These are phyloP conservation scores for Albula glossodonta DNA, from an alignment of 2,113 vertebrate species.

Conservation along the genomic window DNA sequence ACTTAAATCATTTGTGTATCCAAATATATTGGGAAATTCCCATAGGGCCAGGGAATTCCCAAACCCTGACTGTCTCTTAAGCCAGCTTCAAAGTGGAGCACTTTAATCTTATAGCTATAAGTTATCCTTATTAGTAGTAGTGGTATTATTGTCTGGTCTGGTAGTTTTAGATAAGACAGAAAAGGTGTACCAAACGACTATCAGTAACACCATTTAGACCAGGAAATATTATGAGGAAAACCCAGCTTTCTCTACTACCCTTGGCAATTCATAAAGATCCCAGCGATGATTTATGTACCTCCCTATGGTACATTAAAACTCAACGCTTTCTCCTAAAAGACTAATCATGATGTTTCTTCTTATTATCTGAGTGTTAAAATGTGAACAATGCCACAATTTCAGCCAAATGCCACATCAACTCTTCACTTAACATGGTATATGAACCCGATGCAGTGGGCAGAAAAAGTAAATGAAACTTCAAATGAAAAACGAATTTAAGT, in stretches of 20 bases:
- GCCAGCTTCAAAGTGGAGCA: background rate
- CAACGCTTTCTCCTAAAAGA: too few relatives aligned
- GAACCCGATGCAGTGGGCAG: too few relatives aligned
- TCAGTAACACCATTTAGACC: too few relatives aligned
- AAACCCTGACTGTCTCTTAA: constrained; percentile 27
- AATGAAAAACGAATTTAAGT: too few relatives aligned
- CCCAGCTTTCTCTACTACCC: background rate
- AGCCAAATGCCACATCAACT: background rate
- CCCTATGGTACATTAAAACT: too few relatives aligned
- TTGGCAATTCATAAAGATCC: too few relatives aligned
- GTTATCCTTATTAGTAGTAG: background rate
- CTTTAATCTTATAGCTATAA: background rate
- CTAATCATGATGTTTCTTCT: too few relatives aligned
- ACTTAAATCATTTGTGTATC: constrained; percentile 66
- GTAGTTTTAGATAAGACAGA: background rate
- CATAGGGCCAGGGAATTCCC: constrained; percentile 66
- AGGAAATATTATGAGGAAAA: background rate
- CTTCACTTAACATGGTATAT: too few relatives aligned
- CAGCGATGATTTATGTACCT: too few relatives aligned
- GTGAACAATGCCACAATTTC: background rate
- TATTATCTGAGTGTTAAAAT: background rate
- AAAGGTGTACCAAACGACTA: too few relatives aligned
- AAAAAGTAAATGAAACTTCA: too few relatives aligned
- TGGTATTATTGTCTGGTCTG: constrained; percentile 3
- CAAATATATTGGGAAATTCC: constrained; percentile 74